These are phyloP conservation scores for Sympetrum striolatum DNA, from an alignment of 2,888 invertebrate species.

Conservation along the genomic window DNA sequence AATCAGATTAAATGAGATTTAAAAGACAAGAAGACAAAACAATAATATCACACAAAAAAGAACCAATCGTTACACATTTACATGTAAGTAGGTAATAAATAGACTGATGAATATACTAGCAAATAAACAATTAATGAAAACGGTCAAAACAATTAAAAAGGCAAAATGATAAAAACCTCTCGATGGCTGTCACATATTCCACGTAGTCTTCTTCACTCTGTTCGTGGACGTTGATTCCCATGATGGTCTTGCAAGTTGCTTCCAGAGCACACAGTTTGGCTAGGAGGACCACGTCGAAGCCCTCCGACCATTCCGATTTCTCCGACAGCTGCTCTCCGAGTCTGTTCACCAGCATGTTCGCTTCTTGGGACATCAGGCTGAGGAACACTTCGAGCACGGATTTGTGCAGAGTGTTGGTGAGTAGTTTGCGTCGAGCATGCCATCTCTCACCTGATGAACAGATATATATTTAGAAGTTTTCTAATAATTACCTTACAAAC, in stretches of 20 bases:
- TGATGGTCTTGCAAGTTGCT: conserved; percentile 50
- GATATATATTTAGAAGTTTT: no score
- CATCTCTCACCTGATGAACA: conserved; percentile 54
- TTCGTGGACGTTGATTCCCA: conserved; percentile 22
- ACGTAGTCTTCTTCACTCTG: conserved; percentile 10
- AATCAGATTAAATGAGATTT: no score
- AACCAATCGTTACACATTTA: no score
- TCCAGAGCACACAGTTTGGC: conserved; percentile 57
- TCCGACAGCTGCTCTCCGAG: conserved; percentile 49
- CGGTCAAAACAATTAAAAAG: neutral
- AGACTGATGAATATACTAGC: no score
- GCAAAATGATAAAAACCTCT: neutral
- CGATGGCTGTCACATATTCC: conserved; percentile 3
- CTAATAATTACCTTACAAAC: no score
- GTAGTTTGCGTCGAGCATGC: conserved; percentile 56
- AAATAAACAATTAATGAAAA: neutral
- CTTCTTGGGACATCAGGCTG: conserved; percentile 52
- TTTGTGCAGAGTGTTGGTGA: conserved; percentile 58
- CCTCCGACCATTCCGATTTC: neutral
- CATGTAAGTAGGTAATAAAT: no score
- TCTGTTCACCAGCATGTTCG: conserved; percentile 54
- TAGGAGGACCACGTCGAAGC: conserved; percentile 57
- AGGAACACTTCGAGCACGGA: conserved; percentile 55
- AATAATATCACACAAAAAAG: no score
- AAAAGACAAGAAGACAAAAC: no score